Evolutionary conservation across 1,140 invertebrate genomes (phyloP), one percentile per base, ranked within the genome.

Genomic region (Prorops nasuta): DNA sequence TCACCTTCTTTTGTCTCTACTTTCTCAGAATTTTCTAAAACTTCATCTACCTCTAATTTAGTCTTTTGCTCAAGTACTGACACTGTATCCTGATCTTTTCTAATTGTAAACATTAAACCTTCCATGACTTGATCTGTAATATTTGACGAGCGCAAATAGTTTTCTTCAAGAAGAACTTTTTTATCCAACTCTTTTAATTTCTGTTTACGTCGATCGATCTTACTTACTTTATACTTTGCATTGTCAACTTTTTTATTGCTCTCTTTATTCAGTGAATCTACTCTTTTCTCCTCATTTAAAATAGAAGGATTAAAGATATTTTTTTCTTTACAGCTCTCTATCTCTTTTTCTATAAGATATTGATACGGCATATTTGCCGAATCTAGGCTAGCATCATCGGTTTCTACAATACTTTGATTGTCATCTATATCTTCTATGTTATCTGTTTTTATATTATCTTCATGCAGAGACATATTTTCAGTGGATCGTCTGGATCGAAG

Each of bases 91-190:
- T 70, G 50, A 37, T 71, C 72, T 18, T 77, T 72, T 12, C 69
- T 55, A 10, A 78, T 70, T 0, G 74, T 76, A 17, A 78, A 75
- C 75, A 78, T 78, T 9, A 74, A 35, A 3, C 75, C 75, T 43
- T 76, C 73, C 74, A 76, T 77, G 10, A 78, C 72, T 17, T 71
- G 49, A 54, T 78, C 69, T 0, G 76, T 78, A 41, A 78, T 76
- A 21, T 78, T 63, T 16, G 74, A 58, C 20, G 72, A 74, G 6
- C 66, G 65, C 34, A 60, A 43, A 22, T 55, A 49, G 12, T 53
- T 52, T 4, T 63, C 38, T 3, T 60, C 51, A 1, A 49, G 1
- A 28, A 10, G 4, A 28, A 28, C 4, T 28, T 15, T 35, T 6
- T 35, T 14, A n/a, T 35, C 34, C 7, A 14, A 14, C 14, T 35